Evolutionary conservation across 2,113 vertebrate genomes (phyloP).

Genomic region (Nesoenas mayeri): DNA sequence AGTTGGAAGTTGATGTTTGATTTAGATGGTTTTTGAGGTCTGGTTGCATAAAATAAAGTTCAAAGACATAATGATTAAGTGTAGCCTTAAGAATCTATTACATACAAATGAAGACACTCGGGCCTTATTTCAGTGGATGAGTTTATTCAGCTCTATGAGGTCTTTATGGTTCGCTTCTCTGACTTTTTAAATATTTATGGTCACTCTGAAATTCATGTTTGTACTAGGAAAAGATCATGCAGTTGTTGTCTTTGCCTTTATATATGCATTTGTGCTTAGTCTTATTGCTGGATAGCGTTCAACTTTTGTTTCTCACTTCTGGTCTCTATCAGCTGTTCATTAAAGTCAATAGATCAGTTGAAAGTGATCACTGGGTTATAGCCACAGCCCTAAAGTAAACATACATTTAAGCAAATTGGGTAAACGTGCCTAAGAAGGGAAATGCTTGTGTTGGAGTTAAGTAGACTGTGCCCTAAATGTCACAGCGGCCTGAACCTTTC

Average conservation of each 20-base stretch:
- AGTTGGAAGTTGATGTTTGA: background rate
- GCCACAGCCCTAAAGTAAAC: background rate
- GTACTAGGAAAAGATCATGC: fast-evolving
- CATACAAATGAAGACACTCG: background rate
- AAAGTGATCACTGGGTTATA: background rate
- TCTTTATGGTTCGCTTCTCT: background rate
- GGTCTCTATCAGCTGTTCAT: background rate
- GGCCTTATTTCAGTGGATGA: background rate
- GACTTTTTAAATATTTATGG: background rate
- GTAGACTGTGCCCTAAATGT: background rate
- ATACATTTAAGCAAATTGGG: background rate
- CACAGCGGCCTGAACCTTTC: background rate
- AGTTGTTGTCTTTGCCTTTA: background rate
- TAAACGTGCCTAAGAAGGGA: background rate
- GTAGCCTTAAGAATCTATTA: background rate
- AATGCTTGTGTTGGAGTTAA: background rate
- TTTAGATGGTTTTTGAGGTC: background rate
- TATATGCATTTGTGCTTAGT: background rate
- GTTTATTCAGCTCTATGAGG: background rate
- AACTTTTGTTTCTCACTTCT: background rate
- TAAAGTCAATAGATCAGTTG: background rate
- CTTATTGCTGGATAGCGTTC: background rate
- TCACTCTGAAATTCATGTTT: background rate
- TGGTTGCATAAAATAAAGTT: background rate
- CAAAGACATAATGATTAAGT: background rate